Evolutionary conservation across 1,140 invertebrate genomes (phyloP).

Genomic region (Euura lappo): DNA sequence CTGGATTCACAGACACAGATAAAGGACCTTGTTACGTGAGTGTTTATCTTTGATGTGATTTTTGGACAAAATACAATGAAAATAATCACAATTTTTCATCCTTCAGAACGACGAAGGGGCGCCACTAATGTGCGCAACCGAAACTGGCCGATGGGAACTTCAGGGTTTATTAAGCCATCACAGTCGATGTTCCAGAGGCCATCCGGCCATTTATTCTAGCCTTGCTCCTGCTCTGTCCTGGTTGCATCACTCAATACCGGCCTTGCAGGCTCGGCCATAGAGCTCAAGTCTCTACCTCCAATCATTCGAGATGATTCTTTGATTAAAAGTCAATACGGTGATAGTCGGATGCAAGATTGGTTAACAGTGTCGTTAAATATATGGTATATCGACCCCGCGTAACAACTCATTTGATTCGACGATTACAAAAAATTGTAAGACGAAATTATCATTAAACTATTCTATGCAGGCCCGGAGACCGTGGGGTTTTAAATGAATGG

Average conservation of each 20-base stretch:
- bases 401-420: not conserved
- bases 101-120: constrained; percentile 71
- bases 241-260: constrained; percentile 54
- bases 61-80: constrained; percentile 2
- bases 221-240: constrained; percentile 51
- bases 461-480: too few relatives aligned
- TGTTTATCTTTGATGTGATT: constrained; percentile 27
- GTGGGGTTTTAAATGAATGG: not conserved
- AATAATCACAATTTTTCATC: constrained; percentile 26
- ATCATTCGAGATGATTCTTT: too few relatives aligned
- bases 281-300: too few relatives aligned
- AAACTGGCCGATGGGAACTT: constrained; percentile 65
- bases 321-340: not conserved
- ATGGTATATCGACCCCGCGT: too few relatives aligned
- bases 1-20: constrained; percentile 63
- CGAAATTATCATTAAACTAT: not conserved
- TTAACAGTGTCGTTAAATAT: too few relatives aligned
- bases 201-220: constrained; percentile 66
- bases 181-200: constrained; percentile 65
- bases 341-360: not conserved
- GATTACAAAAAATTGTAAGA: not conserved
- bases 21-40: constrained; percentile 68
- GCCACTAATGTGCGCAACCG: constrained; percentile 68
- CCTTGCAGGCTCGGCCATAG: constrained; percentile 45
- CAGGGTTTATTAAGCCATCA: constrained; percentile 68